Base-by-base conservation (phyloP, 2,888 invertebrate species). In the Tetragonisca angustula region DNA sequence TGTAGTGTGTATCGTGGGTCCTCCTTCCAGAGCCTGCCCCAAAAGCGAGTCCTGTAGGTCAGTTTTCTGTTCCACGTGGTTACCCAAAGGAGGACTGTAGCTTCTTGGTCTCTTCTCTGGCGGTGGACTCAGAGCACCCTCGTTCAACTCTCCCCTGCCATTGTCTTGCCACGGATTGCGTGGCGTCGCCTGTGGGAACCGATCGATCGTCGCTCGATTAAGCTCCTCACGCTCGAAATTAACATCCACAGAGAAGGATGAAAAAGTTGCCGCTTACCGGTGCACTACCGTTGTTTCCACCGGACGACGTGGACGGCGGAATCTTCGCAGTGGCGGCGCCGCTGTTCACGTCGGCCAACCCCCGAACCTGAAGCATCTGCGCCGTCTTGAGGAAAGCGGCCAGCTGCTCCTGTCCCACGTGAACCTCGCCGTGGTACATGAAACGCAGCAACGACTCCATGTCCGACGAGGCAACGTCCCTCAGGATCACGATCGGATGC, bases 371-470 rank as follows among this genome's bases (percentile, higher is more conserved):
- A 91, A 98, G 96, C 95, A 98, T 96, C 95, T 98, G 98, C 64
- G 98, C 98, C 86, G 98, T 98, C 95, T 97, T 97, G 89, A 98
- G 95, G 94, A 98, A 98, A 94, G 98, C 97, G 87, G 97, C 97
- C 91, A 98, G 95, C 94, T 98, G 97, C 92, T 98, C 98, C 94
- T 98, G 98, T 43, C 97, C 97, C 90, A 98, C 97, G 94, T 98
- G 97, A 54, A 98, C 98, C 95, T 98, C 98, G 84, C 98, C 98
- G 95, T 98, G 97, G 95, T 98, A 98, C 98, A 98, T 98, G 95
- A 98, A 98, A 95, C 97, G 97, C 92, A 98, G 95, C 91, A 98
- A 96, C 93, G 97, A 97, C 93, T 98, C 97, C 96, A 98, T 97
- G 93, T 98, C 98, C 93, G 97, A 97, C 92, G 97, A 97, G 92